Evolutionary conservation across 2,797 vertebrate genomes (phyloP), one percentile per base, ranked within the genome.

Genomic region (Sebastes dallii): DNA sequence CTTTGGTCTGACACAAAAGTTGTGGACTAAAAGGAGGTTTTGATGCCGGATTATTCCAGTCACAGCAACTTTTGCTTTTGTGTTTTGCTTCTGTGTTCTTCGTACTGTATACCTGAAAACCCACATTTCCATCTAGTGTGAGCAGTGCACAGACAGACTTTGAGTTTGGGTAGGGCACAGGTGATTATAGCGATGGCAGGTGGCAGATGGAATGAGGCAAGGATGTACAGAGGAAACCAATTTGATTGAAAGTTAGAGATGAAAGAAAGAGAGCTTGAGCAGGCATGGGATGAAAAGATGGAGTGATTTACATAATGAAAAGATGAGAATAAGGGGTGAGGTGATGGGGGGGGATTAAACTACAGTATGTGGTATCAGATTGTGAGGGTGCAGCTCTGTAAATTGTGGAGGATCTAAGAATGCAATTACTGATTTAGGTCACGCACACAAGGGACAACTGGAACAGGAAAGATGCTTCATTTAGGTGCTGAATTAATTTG

Each of bases 341-440:
- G 68, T 60, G 75, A 79, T 25, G 10, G 13, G n/a, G 78, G 64
- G 64, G 79, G 71, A 85, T 87, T 86, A 74, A 80, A 80, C 55
- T 34, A 60, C 30, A 72, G 74, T 67, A 39, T 79, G 65, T 54
- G 24, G 27, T 73, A 73, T 81, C 66, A 66, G 77, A 77, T 83
- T 72, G 39, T 73, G 58, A 54, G 72, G 67, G 11, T n/a, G 66
- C 64, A 34, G 22, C 61, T 82, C 46, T 70, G 59, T 32, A 58
- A 69, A n/a, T 70, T 76, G 62, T 24, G 30, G 36, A 84, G 27
- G 72, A 87, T 88, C 84, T 80, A 75, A 77, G 81, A 82, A 85
- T 74, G 59, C 66, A 79, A 78, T 88, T 83, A 85, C 36, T 67
- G 88, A 87, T 90, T 88, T 86, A 81, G 84, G 84, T 87, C 86